Percentiles rank a stretch among this genome's conserved stretches.
phyloP scores from a whole-genome alignment of 2,888 invertebrate genomes.

The Entomobrya proxima region DNA sequence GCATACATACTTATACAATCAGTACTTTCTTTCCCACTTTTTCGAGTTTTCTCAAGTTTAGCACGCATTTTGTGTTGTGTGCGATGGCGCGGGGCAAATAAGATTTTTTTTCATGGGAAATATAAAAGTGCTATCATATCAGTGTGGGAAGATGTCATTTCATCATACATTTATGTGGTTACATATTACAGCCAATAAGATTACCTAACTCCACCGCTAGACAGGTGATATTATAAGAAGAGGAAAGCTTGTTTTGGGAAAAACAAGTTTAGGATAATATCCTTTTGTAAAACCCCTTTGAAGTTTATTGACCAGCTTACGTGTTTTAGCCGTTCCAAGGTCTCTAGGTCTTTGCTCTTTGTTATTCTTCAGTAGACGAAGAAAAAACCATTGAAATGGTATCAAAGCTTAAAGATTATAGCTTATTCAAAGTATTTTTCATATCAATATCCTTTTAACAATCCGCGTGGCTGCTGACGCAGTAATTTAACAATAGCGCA shows the following conservation, averaged over 20 bases:
- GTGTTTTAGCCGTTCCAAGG: neutral
- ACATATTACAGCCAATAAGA: neutral
- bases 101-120: constrained; percentile 3
- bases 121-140: neutral
- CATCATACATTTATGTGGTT: too few relatives aligned
- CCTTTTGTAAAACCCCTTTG: neutral
- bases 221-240: too few relatives aligned
- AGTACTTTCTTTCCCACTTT: neutral
- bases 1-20: neutral
- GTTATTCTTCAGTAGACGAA: constrained; percentile 7
- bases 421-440: too few relatives aligned
- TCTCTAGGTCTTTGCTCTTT: too few relatives aligned
- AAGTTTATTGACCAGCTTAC: neutral
- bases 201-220: too few relatives aligned
- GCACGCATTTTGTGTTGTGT: neutral
- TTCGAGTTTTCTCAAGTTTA: constrained; percentile 1
- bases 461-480: too few relatives aligned
- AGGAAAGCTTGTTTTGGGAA: neutral
- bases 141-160: neutral
- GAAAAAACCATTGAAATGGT: too few relatives aligned
- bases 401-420: too few relatives aligned
- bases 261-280: neutral
- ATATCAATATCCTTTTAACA: too few relatives aligned
- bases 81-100: constrained; percentile 15
- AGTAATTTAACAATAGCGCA: too few relatives aligned